Evolutionary conservation across 2,797 vertebrate species (phyloP).

Genomic region (Trachops cirrhosus): DNA sequence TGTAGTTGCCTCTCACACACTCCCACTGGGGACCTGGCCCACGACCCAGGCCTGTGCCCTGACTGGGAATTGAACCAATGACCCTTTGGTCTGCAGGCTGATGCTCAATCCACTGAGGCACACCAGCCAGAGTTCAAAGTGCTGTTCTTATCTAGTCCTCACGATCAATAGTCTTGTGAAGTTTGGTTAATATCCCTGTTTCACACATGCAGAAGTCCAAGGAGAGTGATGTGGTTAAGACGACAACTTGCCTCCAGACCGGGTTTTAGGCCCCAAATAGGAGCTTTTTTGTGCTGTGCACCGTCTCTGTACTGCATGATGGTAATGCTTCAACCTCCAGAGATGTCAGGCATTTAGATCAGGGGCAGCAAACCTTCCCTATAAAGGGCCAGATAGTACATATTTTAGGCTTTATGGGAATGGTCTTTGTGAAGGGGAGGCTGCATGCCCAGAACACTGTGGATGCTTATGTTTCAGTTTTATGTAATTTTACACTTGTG

Average conservation of each 20-base stretch:
- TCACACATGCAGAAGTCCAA: neutral
- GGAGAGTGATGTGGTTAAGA: neutral
- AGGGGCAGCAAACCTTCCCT: neutral
- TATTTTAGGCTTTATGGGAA: neutral
- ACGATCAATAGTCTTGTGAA: accelerated
- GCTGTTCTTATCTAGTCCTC: neutral
- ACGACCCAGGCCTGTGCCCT: too few relatives aligned
- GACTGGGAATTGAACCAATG: too few relatives aligned
- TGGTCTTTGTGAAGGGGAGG: neutral
- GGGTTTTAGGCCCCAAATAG: neutral
- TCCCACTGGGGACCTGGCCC: too few relatives aligned
- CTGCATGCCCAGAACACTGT: neutral
- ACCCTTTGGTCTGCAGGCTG: too few relatives aligned
- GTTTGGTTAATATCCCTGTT: neutral
- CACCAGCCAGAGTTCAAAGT: too few relatives aligned
- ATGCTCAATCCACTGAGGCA: too few relatives aligned
- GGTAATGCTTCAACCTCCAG: neutral
- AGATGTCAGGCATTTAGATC: neutral
- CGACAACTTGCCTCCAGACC: neutral
- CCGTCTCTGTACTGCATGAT: neutral
- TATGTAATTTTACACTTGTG: neutral
- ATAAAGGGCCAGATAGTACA: neutral
- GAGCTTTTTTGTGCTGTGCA: neutral
- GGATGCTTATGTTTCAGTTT: neutral
- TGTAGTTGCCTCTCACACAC: too few relatives aligned